Conservation (phyloP, 2,797 vertebrate species). For the Momotus momota region DNA sequence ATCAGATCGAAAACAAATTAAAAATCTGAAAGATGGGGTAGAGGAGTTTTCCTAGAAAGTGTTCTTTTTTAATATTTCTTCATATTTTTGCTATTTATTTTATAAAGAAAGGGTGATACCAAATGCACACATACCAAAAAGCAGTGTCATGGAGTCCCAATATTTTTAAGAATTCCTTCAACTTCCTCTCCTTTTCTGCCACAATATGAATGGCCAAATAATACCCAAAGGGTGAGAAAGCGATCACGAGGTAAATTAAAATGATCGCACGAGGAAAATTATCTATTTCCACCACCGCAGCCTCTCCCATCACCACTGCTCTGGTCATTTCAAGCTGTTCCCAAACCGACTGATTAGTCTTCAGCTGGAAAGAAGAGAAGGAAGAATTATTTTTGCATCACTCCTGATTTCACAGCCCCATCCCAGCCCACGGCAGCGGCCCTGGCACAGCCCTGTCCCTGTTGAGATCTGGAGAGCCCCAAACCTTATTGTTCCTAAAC, state of each 20-base stretch:
- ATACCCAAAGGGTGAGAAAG: conserved; percentile 95
- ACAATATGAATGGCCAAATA: conserved; percentile 95
- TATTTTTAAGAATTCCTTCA: conserved; percentile 96
- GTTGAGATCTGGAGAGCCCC: fast-evolving
- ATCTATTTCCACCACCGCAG: conserved; percentile 90
- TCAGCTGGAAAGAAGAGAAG: conserved; percentile 80
- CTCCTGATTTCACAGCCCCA: neutral
- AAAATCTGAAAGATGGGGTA: neutral
- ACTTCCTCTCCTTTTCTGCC: conserved; percentile 93
- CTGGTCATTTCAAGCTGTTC: conserved; percentile 84
- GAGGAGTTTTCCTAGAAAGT: neutral
- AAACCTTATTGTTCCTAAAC: neutral
- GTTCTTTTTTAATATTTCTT: fast-evolving
- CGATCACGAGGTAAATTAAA: conserved; percentile 94
- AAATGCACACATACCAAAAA: conserved; percentile 87
- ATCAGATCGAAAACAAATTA: neutral
- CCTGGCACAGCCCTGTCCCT: neutral
- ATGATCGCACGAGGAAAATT: conserved; percentile 93
- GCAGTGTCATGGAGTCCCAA: conserved; percentile 94
- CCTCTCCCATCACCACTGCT: conserved; percentile 92
- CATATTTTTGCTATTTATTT: neutral
- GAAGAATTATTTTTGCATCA: neutral
- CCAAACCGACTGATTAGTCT: conserved; percentile 89
- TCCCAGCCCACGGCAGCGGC: neutral
- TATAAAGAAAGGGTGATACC: neutral